These are phyloP conservation scores for Mimumesa dahlbomi DNA, from an alignment of 2,888 invertebrate genomes.

Conservation along the genomic window DNA sequence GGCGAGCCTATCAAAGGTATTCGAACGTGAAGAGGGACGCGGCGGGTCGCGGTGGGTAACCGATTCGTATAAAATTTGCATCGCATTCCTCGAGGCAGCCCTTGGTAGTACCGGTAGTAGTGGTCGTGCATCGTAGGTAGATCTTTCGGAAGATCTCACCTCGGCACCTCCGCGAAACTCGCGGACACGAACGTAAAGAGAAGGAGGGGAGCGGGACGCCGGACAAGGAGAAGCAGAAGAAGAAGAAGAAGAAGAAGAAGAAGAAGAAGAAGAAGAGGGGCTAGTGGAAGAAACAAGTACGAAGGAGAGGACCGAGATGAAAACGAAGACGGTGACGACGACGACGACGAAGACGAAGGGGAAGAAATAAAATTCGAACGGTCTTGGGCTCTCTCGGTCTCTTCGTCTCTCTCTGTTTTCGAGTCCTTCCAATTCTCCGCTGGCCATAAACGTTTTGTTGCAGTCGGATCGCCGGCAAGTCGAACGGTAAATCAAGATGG, in stretches of 20 bases:
- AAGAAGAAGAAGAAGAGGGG: conserved; percentile 9
- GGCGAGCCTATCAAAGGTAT: conserved; percentile 49
- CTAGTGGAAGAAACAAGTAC: not conserved
- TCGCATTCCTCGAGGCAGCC: conserved; percentile 58
- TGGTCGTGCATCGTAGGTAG: conserved; percentile 47
- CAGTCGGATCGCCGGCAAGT: conserved; percentile 34
- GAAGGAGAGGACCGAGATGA: not conserved
- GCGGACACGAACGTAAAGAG: conserved; percentile 27
- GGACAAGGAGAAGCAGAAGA: conserved; percentile 4
- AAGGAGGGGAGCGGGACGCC: not conserved
- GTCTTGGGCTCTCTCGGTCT: conserved; percentile 49
- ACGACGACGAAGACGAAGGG: no score
- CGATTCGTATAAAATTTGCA: conserved; percentile 67
- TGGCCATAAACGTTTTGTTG: conserved; percentile 55
- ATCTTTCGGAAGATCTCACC: conserved; percentile 47
- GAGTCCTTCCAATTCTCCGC: conserved; percentile 50
- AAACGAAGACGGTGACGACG: conserved; percentile 13
- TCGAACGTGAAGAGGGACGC: conserved; percentile 48
- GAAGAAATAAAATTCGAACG: no score
- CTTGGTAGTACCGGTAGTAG: conserved; percentile 44
- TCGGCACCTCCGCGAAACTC: conserved; percentile 46
- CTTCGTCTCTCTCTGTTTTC: conserved; percentile 31
- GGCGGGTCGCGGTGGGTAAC: conserved; percentile 48
- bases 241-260: conserved; percentile 4
- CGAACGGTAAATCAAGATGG: conserved; percentile 70